Base-by-base conservation (phyloP, 1,140 invertebrate genomes). In the Lasioglossum albipes region DNA sequence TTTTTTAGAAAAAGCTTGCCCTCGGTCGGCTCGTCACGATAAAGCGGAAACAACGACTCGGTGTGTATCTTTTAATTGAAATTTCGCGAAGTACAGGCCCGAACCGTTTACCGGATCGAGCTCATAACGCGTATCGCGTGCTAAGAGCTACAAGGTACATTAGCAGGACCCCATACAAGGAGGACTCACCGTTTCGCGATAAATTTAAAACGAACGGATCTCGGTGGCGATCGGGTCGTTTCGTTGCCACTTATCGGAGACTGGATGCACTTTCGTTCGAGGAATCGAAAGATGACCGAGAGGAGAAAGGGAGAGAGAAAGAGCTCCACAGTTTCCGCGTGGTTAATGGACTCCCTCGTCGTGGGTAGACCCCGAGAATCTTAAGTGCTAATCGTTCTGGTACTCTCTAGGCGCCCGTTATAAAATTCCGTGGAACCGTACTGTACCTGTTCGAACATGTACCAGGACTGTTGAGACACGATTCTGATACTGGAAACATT, bases 221-320 rank as follows among this genome's bases (percentile, higher is more conserved):
- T 69, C 67, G 61, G 59, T 61, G 77, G 66, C 72, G 69, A n/a
- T 66, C 27, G 22, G 54, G 54, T 9, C 59, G 22, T 82, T 68
- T 52, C 62, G 31, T 45, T 42, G 27, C 31, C 71, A 22, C 31
- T 73, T 90, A 90, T 90, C 89, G 81, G 22, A 79, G 87, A 88
- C 76, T 84, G 83, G 75, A 67, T 81, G 83, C 83, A 88, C 70
- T 83, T 82, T 85, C 81, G 67, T 65, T 27, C 45, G 66, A 62
- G 22, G 76, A 79, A 81, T 82, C 71, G 36, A 78, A 83, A 86
- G 4, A 70, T 42, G 64, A 69, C 18, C 62, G 52, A 27, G 36
- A 36, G 36, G 36, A 36, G 36, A 36, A 36, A 36, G 36, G 3
- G 36, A 36, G 36, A 36, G 36, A 36, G 72, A 73, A 12, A 72